Evolutionary conservation across 2,113 vertebrate species (phyloP).

Genomic region (Phalacrocorax carbo): DNA sequence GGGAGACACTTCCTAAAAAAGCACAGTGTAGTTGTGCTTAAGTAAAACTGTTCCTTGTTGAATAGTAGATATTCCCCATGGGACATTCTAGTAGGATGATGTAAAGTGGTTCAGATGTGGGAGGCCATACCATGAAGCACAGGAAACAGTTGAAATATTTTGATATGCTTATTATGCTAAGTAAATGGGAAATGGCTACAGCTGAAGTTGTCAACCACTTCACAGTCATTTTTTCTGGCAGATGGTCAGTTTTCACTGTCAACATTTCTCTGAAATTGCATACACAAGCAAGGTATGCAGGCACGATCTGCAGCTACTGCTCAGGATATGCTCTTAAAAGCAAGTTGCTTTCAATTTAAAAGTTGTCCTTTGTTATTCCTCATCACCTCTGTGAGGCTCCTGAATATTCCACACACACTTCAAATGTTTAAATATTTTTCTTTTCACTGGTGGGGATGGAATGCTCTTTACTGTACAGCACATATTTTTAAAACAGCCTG

Average conservation of each 20-base stretch:
- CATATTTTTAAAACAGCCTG: not conserved
- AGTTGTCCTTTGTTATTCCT: not conserved
- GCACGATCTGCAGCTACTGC: not conserved
- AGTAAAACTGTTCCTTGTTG: conserved; percentile 68
- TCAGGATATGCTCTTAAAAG: not conserved
- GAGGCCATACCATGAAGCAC: conserved; percentile 75
- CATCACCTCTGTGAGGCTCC: not conserved
- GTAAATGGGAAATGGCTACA: conserved; percentile 71
- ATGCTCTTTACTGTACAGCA: not conserved
- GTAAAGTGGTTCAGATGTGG: conserved; percentile 77
- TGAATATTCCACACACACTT: not conserved
- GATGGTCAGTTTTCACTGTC: conserved; percentile 46
- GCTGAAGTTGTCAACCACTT: conserved; percentile 67
- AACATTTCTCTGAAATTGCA: conserved; percentile 30
- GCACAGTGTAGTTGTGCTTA: not conserved
- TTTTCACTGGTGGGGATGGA: not conserved
- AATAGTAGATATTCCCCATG: conserved; percentile 64
- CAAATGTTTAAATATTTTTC: not conserved
- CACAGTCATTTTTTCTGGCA: conserved; percentile 64
- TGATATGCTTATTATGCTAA: conserved; percentile 76
- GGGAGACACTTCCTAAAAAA: conserved; percentile 12
- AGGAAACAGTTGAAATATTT: conserved; percentile 80
- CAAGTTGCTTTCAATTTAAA: not conserved
- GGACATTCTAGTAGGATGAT: conserved; percentile 77
- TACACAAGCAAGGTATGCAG: not conserved